Base-by-base conservation (phyloP, 2,113 vertebrate species). In the Daubentonia madagascariensis region DNA sequence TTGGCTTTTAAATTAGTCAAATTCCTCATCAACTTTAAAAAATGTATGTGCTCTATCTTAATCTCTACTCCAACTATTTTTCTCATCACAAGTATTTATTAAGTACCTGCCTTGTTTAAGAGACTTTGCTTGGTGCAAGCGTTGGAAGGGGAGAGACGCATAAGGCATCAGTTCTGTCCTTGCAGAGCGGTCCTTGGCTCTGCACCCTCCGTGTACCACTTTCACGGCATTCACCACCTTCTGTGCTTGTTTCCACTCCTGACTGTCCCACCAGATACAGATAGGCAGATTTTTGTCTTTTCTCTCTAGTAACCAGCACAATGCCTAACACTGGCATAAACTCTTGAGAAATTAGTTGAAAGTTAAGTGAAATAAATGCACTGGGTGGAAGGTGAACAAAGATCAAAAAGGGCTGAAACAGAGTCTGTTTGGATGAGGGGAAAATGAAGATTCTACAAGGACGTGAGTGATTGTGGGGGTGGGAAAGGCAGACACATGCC, bases 141-240 rank as follows among this genome's bases (percentile, higher is more conserved):
- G 16, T 6, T 5, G 22, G 43, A 37, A 35, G 32, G 2, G 17
- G 50, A 32, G 28, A 48, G 65, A 30, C 12, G 5, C 12, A 11
- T 0, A 2, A 18, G 22, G n/a, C 12, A 2, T 57, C 1, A 1
- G 6, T 8, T 65, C 48, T 18, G 2, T 12, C 11, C 50, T 37
- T 32, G 1, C 0, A 20, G 59, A 76, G 14, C 28, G 4, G 4
- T 35, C 28, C 4, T 20, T 14, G 20, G 14, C 9, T 52, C 52
- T 10, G 1, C 11, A 10, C 9, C 25, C 35, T 8, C 6, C 4
- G 3, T 2, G 5, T 12, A 4, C 1, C 25, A n/a, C 16, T 30
- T 37, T 7, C 8, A n/a, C 1, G 7, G 13, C 6, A 23, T 11
- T 57, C 16, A 8, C 14, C 32, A 25, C 2, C 0, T n/a, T 54